A percentile compares a stretch with the other conserved stretches of the same genome.
Conservation (phyloP, 1,140 invertebrate species). For the Heterodera carotae region DNA sequence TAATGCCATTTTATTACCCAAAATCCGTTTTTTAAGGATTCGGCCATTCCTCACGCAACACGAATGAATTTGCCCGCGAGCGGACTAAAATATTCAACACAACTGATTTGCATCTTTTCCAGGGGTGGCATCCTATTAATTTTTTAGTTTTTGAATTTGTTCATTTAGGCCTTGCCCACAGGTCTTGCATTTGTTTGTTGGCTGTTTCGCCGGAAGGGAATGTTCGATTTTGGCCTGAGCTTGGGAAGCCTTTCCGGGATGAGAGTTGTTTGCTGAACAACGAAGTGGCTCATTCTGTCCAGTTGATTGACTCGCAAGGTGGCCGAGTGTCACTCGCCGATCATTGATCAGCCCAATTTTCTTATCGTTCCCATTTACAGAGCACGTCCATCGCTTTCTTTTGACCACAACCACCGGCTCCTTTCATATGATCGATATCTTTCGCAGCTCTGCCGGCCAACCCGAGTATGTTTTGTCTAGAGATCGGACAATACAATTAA, state of each 20-base stretch:
- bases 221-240: constrained; percentile 40
- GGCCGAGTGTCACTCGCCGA: background rate
- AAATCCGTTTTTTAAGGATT: constrained; percentile 11
- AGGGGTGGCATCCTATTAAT: constrained; percentile 10
- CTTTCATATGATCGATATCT: constrained; percentile 41
- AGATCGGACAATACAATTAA: no score
- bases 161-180: background rate
- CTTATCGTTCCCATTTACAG: constrained; percentile 22
- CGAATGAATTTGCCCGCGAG: constrained; percentile 30
- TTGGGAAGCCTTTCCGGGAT: constrained; percentile 39
- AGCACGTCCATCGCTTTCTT: constrained; percentile 43
- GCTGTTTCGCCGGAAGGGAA: constrained; percentile 36
- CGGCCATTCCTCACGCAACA: constrained; percentile 33
- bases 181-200: constrained; percentile 21
- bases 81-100: constrained; percentile 31
- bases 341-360: constrained; percentile 28
- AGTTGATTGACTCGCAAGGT: constrained; percentile 36
- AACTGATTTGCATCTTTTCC: constrained; percentile 34
- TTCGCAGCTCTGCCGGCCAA: constrained; percentile 29
- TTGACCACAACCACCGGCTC: constrained; percentile 42
- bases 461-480: constrained; percentile 1
- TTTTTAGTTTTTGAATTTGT: background rate
- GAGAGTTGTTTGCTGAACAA: constrained; percentile 41
- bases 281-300: constrained; percentile 42
- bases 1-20: no score